Evolutionary conservation across 2,888 invertebrate genomes (phyloP).

Genomic region (Oscheius sp.): DNA sequence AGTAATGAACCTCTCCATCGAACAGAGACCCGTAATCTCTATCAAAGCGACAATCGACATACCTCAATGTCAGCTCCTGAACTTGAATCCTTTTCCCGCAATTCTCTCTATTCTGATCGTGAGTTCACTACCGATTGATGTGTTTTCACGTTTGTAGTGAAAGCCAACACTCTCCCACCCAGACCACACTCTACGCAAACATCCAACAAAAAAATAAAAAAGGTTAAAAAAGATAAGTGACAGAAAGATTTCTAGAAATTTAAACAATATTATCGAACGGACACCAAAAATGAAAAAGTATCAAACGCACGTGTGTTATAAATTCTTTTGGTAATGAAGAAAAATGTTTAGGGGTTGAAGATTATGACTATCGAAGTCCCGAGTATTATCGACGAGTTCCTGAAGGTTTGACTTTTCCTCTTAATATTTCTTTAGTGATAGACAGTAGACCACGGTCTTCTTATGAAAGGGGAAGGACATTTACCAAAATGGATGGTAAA

Average conservation of each 20-base stretch:
- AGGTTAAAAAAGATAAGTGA: neutral
- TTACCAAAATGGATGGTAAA: neutral
- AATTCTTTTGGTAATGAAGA: neutral
- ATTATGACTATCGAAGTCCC: constrained; percentile 7
- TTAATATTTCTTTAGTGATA: neutral
- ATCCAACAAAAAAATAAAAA: neutral
- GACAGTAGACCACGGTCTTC: constrained; percentile 5
- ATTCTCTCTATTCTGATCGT: constrained; percentile 9
- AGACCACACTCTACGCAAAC: constrained; percentile 17
- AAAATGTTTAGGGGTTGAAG: neutral
- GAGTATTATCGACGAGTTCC: constrained; percentile 3
- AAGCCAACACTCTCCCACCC: constrained; percentile 12
- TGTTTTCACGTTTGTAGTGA: neutral
- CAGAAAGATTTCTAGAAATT: constrained; percentile 7
- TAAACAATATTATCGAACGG: constrained; percentile 3
- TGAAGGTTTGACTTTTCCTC: neutral
- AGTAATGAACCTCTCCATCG: neutral
- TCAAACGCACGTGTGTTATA: too few species aligned
- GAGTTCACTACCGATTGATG: neutral
- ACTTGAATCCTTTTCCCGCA: constrained; percentile 4
- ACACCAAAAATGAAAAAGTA: too few species aligned
- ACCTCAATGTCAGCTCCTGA: constrained; percentile 46
- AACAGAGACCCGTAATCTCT: neutral
- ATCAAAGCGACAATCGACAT: neutral
- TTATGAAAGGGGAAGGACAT: neutral